A percentile compares a stretch with the other conserved stretches of the same genome.
Evolutionary conservation across 2,797 vertebrate species (phyloP).

Genomic region (Pteropus rufus): DNA sequence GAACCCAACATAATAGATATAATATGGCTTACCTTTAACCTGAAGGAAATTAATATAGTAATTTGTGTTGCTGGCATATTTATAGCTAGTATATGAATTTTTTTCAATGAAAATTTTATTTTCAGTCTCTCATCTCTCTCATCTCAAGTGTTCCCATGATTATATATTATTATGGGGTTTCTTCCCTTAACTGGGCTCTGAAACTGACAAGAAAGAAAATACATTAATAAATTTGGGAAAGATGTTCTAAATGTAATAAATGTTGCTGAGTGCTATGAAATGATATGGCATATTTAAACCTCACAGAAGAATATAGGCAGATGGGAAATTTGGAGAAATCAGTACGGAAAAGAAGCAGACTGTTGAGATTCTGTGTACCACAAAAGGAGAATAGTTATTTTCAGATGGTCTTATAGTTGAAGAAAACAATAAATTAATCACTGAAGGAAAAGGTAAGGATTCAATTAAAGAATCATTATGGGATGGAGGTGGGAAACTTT

Average conservation of each 20-base stretch:
- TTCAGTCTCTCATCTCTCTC: neutral
- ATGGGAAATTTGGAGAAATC: neutral
- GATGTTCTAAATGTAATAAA: neutral
- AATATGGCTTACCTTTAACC: neutral
- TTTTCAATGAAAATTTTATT: neutral
- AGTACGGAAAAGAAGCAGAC: neutral
- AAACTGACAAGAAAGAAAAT: conserved; percentile 4
- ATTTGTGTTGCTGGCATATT: neutral
- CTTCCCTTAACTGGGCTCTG: neutral
- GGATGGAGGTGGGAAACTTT: neutral
- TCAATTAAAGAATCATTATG: neutral
- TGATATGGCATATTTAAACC: neutral
- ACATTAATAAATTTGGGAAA: neutral
- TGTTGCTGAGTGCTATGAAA: neutral
- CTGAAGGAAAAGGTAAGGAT: neutral
- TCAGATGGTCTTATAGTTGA: neutral
- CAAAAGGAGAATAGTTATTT: neutral
- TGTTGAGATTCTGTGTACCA: neutral
- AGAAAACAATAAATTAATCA: neutral
- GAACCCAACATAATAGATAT: neutral
- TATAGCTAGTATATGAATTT: neutral
- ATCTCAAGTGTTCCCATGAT: neutral
- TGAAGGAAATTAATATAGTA: neutral
- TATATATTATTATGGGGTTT: neutral
- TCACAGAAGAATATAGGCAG: neutral